Evolutionary conservation across 1,140 invertebrate genomes (phyloP), one percentile per base, ranked within the genome.

Genomic region (Pseudomyrmex flavicornis): DNA sequence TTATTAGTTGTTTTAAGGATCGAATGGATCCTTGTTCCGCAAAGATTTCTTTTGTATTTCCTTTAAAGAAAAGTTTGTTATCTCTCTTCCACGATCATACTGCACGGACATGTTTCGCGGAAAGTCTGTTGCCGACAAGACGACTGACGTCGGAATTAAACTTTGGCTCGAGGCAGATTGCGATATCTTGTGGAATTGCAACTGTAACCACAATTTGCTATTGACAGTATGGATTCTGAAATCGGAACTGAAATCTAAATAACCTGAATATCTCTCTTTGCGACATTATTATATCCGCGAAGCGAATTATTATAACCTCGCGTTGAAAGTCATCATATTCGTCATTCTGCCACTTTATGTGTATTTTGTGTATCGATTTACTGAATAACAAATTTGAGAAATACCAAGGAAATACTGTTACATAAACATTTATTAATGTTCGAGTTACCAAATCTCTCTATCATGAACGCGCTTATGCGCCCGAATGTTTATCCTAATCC

Each of bases 131-230:
- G 12, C 12, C 56, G 66, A 80, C 66, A 80, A 72, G 76, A 50
- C 17, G 75, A 77, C 44, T 79, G 76, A 80, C 56, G 56, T 80
- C 15, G 76, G 20, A 72, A 61, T 80, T 80, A 80, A 80, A 80
- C 76, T 80, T 79, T 20, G 8, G 1, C 12, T 80, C 46, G 66
- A 35, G 46, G n/a, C 1, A 70, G 44, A 70, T 72, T 59, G 76
- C 66, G 22, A 70, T 59, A 69, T 70, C 76, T 69, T 70, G 44
- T 46, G 65, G 15, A 17, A 56, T 50, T 66, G 17, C 22, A 54
- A 70, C 50, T 80, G 15, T 72, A 80, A 59, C 54, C 20, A 12
- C 17, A 3, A 26, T 10, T 17, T 59, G 44, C 70, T 50, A 80
- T 80, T 13, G 66, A 72, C 76, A 59, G 48, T 80, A 72, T 13